Evolutionary conservation across 2,113 vertebrate genomes (phyloP).

Genomic region (Mungos mungo): DNA sequence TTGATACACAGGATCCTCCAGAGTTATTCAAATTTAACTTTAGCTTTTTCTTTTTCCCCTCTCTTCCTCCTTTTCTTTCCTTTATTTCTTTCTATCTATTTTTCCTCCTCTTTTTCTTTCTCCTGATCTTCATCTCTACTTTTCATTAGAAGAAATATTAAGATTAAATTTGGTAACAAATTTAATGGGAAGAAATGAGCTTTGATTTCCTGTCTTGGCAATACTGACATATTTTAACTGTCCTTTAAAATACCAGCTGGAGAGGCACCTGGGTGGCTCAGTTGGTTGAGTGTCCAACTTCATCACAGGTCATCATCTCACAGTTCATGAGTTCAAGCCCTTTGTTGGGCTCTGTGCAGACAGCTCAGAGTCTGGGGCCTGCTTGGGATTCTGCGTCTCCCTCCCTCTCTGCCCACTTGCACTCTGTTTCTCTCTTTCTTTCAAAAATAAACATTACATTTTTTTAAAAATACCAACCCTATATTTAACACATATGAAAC

Average conservation of each 20-base stretch:
- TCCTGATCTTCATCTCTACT: not conserved
- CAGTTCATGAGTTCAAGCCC: no score
- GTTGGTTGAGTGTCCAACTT: no score
- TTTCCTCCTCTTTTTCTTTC: not conserved
- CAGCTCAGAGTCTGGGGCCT: no score
- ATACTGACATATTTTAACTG: not conserved
- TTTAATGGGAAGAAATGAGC: not conserved
- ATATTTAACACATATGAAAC: not conserved
- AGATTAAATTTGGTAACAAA: not conserved
- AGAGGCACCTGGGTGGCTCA: no score
- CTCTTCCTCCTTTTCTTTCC: not conserved
- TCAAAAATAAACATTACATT: no score
- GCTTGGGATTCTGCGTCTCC: no score
- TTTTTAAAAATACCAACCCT: not conserved
- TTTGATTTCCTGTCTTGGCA: not conserved
- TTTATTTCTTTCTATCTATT: not conserved
- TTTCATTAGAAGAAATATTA: not conserved
- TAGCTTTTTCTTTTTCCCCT: not conserved
- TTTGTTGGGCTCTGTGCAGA: no score
- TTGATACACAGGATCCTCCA: not conserved
- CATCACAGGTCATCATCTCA: no score
- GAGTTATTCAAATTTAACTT: conserved; percentile 14
- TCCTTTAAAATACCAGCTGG: not conserved
- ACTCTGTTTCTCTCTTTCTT: no score
- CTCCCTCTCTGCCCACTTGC: no score